Evolutionary conservation across 2,113 vertebrate genomes (phyloP), one percentile per base, ranked within the genome.

Genomic region (Centropristis striata): DNA sequence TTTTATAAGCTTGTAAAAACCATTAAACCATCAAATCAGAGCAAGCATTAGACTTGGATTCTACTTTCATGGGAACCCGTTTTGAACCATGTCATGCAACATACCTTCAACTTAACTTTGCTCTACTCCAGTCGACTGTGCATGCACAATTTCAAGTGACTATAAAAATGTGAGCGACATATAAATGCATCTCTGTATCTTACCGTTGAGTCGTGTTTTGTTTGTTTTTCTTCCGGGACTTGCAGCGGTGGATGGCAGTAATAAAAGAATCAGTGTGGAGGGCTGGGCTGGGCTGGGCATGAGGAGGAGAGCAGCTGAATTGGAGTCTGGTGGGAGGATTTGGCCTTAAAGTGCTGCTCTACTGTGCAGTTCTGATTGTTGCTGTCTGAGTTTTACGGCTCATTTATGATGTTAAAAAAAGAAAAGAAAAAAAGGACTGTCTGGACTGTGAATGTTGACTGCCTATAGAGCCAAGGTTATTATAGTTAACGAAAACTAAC

Each of bases 261-360:
- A 68, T 86, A 50, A 63, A 1, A 39, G 50, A 51, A 16, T 47
- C 23, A 7, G 42, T 66, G 51, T 63, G 23, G 28, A 78, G 61
- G 27, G 12, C 44, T 42, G 70, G 81, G 12, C 44, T 50, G 74
- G 83, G 41, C 60, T 32, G 83, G 76, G 80, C 83, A 50, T 14
- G 27, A 53, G 41, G 71, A 66, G 71, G 71, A 41, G 80, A n/a
- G 72, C 46, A 0, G 60, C 39, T 23, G 71, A 46, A 51, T 46
- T 37, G 57, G 61, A 55, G 75, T 14, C 8, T n/a, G 49, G 28
- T 50, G 77, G 77, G 71, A 71, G 71, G 66, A 75, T 39, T 20
- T 0, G 3, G 51, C 28, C 50, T 84, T 84, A 80, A 77, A 88
- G 75, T 44, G 58, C 71, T 59, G 61, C 63, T 28, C 21, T 50